Base-by-base conservation (phyloP, 2,113 vertebrate species). In the Petrocephalus microphthalmus region DNA sequence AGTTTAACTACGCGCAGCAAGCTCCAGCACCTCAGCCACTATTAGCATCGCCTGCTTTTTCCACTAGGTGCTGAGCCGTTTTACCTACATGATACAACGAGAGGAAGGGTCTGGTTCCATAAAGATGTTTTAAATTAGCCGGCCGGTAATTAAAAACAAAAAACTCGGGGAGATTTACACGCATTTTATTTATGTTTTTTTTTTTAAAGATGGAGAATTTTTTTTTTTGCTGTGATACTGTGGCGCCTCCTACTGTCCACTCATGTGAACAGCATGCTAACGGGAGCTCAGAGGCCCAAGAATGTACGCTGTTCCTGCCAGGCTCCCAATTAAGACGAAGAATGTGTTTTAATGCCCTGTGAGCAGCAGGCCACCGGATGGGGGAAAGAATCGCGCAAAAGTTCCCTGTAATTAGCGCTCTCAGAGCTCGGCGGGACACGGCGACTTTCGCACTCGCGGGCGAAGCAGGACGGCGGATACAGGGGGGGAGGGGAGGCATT, bases 351-450 rank as follows among this genome's bases (percentile, higher is more conserved):
- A 95, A 95, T 91, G 89, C 89, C 92, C 92, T 94, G 90, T 91
- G 89, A 95, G 92, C 95, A 95, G 94, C 95, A 93, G 94, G 94
- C 92, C 93, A 92, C 95, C 94, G 94, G 95, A 95, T 95, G 94
- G 90, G 91, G 93, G 92, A 89, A 93, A 90, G 89, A 91, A 84
- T 89, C 88, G 84, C 87, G 89, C 86, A 87, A 92, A 91, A 92
- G 90, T 86, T 88, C 93, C 91, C 92, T 96, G 91, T 95, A 95
- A 96, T 96, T 95, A 95, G 60, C 87, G 90, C 92, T 92, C 91
- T 87, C 90, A 91, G 91, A 88, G 90, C 92, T 91, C 91, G 91
- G 91, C 90, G 89, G 92, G 92, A 90, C 25, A 88, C 91, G 91
- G 52, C 13, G 89, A 90, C 88, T 90, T 89, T 92, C 89, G 13